These are phyloP conservation scores for Callionymus lyra DNA, from an alignment of 2,113 vertebrate species.

Conservation along the genomic window DNA sequence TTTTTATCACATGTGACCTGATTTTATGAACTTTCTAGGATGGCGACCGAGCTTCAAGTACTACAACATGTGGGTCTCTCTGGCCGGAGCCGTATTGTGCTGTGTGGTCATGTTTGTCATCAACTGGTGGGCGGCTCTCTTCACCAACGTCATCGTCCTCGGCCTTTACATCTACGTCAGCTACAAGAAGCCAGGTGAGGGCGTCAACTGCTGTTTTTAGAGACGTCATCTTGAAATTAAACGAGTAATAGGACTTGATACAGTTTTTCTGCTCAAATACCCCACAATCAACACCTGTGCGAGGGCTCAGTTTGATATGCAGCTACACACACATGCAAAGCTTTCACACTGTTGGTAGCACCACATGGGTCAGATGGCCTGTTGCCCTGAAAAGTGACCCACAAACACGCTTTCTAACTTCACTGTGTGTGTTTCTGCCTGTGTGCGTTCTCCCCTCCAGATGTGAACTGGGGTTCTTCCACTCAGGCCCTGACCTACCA, in stretches of 20 bases:
- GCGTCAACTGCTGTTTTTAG: not conserved
- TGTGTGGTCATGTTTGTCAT: slow-evolving; percentile 98
- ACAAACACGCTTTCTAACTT: slow-evolving; percentile 30
- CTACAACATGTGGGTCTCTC: slow-evolving; percentile 98
- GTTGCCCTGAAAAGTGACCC: slow-evolving; percentile 10
- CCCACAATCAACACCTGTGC: slow-evolving; percentile 19
- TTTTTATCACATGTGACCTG: slow-evolving; percentile 7
- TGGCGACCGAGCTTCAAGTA: slow-evolving; percentile 98
- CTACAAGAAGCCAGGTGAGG: slow-evolving; percentile 94
- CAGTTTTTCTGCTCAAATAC: not conserved
- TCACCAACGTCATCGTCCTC: slow-evolving; percentile 92
- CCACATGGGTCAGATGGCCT: slow-evolving; percentile 29
- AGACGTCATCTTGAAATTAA: too few species aligned
- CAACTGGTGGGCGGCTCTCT: slow-evolving; percentile 93
- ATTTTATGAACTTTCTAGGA: slow-evolving; percentile 55
- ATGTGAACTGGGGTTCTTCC: slow-evolving; percentile 99
- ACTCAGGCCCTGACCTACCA: slow-evolving; percentile 96
- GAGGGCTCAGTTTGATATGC: slow-evolving; percentile 45
- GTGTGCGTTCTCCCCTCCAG: slow-evolving; percentile 60
- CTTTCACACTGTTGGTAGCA: slow-evolving; percentile 17
- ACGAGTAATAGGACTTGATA: too few species aligned
- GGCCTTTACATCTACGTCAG: slow-evolving; percentile 96
- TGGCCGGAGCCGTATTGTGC: slow-evolving; percentile 85
- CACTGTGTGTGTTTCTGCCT: slow-evolving; percentile 33
- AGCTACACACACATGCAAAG: slow-evolving; percentile 44